These are phyloP conservation scores for Simalia tracyae DNA, from an alignment of 2,797 vertebrate genomes.

Conservation along the genomic window DNA sequence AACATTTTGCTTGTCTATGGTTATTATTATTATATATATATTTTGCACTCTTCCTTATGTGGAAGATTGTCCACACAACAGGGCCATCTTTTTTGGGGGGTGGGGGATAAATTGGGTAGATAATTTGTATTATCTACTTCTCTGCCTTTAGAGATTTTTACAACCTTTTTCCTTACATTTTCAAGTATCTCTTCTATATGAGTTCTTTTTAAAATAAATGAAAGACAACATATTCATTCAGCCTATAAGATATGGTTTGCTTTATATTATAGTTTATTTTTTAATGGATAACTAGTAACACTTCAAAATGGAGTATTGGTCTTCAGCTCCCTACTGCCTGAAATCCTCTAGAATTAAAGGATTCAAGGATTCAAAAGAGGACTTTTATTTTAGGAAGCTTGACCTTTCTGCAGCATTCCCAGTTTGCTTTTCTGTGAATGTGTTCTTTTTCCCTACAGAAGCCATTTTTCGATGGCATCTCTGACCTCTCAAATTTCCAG, in stretches of 20 bases:
- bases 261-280: background rate
- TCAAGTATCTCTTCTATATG: background rate
- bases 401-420: background rate
- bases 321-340: background rate
- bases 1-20: background rate
- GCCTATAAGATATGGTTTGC: background rate
- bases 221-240: background rate
- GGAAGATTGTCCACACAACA: background rate
- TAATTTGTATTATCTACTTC: background rate
- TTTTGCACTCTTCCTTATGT: background rate
- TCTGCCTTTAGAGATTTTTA: background rate
- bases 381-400: background rate
- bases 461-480: background rate
- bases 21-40: background rate
- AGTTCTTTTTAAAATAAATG: background rate
- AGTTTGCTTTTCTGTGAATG: background rate
- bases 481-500: background rate
- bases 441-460: background rate
- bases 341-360: background rate
- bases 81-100: background rate
- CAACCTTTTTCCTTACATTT: background rate
- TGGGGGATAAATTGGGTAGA: background rate
- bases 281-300: background rate
- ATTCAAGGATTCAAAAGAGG: background rate
- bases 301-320: background rate